phyloP scores from a whole-genome alignment of 2,113 vertebrate genomes.

The Trematomus loennbergii region DNA sequence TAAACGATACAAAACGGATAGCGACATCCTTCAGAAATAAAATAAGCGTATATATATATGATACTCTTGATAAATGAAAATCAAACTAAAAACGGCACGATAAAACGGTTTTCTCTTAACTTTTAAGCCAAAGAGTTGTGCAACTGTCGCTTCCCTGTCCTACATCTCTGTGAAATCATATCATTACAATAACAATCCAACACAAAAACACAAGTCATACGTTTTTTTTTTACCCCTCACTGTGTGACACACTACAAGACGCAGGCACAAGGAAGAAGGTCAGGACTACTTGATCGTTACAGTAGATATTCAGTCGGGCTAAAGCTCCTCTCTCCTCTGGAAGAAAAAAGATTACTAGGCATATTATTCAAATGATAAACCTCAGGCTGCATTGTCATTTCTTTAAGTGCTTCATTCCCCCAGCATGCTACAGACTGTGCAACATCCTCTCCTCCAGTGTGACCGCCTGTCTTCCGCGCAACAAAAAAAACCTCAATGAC shows the following conservation, averaged over 20 bases:
- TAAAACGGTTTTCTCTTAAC: slow-evolving; percentile 7
- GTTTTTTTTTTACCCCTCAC: slow-evolving; percentile 22
- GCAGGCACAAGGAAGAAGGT: slow-evolving; percentile 73
- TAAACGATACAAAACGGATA: slow-evolving; percentile 62
- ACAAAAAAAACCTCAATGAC: not conserved
- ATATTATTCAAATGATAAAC: slow-evolving; percentile 53
- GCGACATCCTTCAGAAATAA: slow-evolving; percentile 62
- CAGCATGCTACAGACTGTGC: slow-evolving; percentile 66
- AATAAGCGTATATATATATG: slow-evolving; percentile 53
- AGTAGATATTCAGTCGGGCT: slow-evolving; percentile 62
- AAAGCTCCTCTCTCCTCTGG: slow-evolving; percentile 50
- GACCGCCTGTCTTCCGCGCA: not conserved
- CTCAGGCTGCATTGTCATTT: slow-evolving; percentile 61
- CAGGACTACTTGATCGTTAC: slow-evolving; percentile 48
- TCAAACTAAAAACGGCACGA: slow-evolving; percentile 64
- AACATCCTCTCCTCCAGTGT: slow-evolving; percentile 39
- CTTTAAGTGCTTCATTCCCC: slow-evolving; percentile 71
- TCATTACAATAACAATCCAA: slow-evolving; percentile 26
- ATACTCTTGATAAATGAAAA: slow-evolving; percentile 50
- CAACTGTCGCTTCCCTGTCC: slow-evolving; percentile 41
- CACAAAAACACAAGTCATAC: slow-evolving; percentile 16
- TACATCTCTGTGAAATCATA: slow-evolving; percentile 34
- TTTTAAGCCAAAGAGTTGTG: slow-evolving; percentile 54
- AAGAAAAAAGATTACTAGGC: slow-evolving; percentile 61
- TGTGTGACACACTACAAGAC: slow-evolving; percentile 53